Conservation (phyloP, 2,888 invertebrate species). For the Napeogenes inachia region DNA sequence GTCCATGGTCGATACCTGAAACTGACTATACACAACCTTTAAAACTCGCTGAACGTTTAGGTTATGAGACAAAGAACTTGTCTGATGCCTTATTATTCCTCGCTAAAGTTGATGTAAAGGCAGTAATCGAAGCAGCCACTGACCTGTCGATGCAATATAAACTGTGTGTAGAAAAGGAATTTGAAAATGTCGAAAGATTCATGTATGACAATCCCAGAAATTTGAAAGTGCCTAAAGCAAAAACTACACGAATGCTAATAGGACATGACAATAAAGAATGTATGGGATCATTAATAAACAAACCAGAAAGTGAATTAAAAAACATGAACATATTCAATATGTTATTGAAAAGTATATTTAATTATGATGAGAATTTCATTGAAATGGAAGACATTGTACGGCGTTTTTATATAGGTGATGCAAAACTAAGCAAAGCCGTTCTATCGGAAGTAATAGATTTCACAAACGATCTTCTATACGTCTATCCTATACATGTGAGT, state of each 20-base stretch:
- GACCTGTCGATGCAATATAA: slow-evolving; percentile 22
- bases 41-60: slow-evolving; percentile 37
- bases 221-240: slow-evolving; percentile 38
- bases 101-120: slow-evolving; percentile 17
- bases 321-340: slow-evolving; percentile 12
- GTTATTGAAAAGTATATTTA: slow-evolving; percentile 20
- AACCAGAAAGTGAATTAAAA: not conserved
- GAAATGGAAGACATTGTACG: slow-evolving; percentile 30
- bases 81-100: slow-evolving; percentile 37
- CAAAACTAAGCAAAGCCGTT: slow-evolving; percentile 32
- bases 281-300: not conserved
- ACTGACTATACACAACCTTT: slow-evolving; percentile 31
- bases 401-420: slow-evolving; percentile 36
- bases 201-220: slow-evolving; percentile 43
- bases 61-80: slow-evolving; percentile 35
- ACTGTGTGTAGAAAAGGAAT: slow-evolving; percentile 32
- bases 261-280: slow-evolving; percentile 27
- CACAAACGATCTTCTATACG: slow-evolving; percentile 38
- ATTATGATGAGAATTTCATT: slow-evolving; percentile 25
- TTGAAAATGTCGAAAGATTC: slow-evolving; percentile 32
- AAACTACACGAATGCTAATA: no score
- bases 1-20: slow-evolving; percentile 28
- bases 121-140: slow-evolving; percentile 29
- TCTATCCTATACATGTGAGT: slow-evolving; percentile 41
- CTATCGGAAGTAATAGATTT: slow-evolving; percentile 41